Percentiles rank a stretch among this genome's conserved stretches.
These are phyloP conservation scores for Megalops atlanticus DNA, from an alignment of 2,113 vertebrate genomes.

Conservation along the genomic window DNA sequence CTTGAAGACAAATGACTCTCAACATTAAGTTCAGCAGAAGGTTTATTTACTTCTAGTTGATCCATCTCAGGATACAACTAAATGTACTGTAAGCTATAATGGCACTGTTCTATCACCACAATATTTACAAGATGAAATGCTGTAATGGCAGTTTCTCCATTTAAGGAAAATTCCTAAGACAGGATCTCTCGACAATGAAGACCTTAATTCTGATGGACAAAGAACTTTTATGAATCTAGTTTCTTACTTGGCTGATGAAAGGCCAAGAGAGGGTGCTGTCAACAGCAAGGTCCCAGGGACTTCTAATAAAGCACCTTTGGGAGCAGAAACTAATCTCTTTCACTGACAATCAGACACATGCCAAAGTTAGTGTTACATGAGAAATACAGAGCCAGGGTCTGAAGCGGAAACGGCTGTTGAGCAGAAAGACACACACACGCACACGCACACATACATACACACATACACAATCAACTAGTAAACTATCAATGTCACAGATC, in stretches of 20 bases:
- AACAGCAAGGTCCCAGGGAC: conserved; percentile 16
- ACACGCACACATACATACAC: neutral
- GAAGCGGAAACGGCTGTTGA: conserved; percentile 4
- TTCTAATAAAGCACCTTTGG: conserved; percentile 18
- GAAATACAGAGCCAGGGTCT: conserved; percentile 13
- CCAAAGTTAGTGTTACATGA: conserved; percentile 20
- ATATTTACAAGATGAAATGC: neutral
- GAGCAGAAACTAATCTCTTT: conserved; percentile 11
- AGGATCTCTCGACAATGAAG: neutral
- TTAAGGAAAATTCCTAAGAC: neutral
- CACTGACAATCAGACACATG: conserved; percentile 19
- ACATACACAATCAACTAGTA: neutral
- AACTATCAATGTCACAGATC: neutral
- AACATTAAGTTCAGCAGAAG: neutral
- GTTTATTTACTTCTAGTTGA: neutral
- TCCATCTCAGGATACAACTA: neutral
- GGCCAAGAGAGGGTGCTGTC: conserved; percentile 15
- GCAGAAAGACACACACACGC: neutral
- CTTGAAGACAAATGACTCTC: neutral
- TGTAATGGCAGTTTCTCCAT: neutral
- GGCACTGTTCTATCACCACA: neutral
- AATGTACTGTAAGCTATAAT: neutral
- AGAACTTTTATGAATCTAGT: neutral
- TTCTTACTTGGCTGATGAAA: conserved; percentile 13
- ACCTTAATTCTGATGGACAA: conserved; percentile 1